Evolutionary conservation across 2,888 invertebrate species (phyloP), one percentile per base, ranked within the genome.

Genomic region (Scelioninae gen. 1): DNA sequence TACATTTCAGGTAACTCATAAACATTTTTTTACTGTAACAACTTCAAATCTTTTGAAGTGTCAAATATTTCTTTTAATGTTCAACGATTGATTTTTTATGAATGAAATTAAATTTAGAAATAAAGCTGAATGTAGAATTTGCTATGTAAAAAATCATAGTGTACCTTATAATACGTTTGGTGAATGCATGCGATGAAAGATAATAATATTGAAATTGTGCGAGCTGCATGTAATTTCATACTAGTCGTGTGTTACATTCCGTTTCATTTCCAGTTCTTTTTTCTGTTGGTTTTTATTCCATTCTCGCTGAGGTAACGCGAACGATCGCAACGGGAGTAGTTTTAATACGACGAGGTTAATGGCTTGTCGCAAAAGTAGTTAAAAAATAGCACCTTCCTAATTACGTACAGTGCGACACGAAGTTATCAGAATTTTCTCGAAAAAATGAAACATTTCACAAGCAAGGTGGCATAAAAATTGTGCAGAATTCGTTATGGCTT

Each of bases 401-500:
- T 84, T 82, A 84, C 76, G 76, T 79, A 77, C 38, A 63, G 32
- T 43, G 63, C 58, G 56, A 71, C 71, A 72, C 68, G 45, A 51
- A 76, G 78, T 82, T 82, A 84, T 81, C 71, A 78, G 75, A 82
- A 78, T 84, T 84, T 81, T 72, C 72, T 34, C 47, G 53, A 58
- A 68, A 80, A 81, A 77, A 77, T 76, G 69, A 84, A 81, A 51
- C 75, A 76, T 79, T 84, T 78, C 63, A 53, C 51, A 74, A 75
- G 53, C 71, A 40, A 51, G 71, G 63, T 29, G 40, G 47, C 53
- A 56, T 62, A 71, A 76, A 76, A 79, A 65, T 49, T 58, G 31
- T 13, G 23, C 68, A 38, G 62, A 53, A 69, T 88, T 87, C 87
- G 88, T 86, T 86, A 86, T 87, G 85, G 53, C 87, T 87, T 86